Percentiles rank a stretch among this genome's conserved stretches.
These are phyloP conservation scores for Anticlea derivata DNA, from an alignment of 2,888 invertebrate species.

Conservation along the genomic window DNA sequence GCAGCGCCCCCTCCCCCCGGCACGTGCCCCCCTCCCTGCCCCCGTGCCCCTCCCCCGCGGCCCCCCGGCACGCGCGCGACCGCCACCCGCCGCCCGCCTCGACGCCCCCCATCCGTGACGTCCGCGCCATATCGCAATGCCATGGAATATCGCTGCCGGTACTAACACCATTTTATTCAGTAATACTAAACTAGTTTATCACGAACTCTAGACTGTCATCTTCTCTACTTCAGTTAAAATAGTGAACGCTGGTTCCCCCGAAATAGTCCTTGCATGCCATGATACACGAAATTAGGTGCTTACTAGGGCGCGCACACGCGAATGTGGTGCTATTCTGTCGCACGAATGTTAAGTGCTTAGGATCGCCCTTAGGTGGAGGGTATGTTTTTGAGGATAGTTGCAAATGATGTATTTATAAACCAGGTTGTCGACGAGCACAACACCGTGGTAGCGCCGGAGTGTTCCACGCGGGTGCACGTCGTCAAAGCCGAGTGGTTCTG, in stretches of 20 bases:
- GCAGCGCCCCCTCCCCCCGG: constrained; percentile 39
- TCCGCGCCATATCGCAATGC: constrained; percentile 79
- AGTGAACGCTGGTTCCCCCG: constrained; percentile 32
- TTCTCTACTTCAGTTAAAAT: constrained; percentile 38
- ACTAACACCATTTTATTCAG: constrained; percentile 83
- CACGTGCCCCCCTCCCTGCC: constrained; percentile 40
- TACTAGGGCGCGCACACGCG: constrained; percentile 48
- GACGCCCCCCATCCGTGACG: constrained; percentile 74
- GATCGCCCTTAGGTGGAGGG: constrained; percentile 32
- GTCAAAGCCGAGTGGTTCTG: constrained; percentile 99
- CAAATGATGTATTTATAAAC: constrained; percentile 18
- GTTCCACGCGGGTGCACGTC: constrained; percentile 88
- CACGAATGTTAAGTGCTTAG: constrained; percentile 37
- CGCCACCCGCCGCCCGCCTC: constrained; percentile 63
- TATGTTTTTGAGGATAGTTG: constrained; percentile 13
- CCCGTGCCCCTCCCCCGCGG: constrained; percentile 34
- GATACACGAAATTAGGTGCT: constrained; percentile 51
- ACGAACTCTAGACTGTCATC: constrained; percentile 49
- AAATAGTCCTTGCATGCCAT: constrained; percentile 59
- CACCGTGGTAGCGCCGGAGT: constrained; percentile 88
- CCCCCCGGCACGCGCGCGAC: constrained; percentile 59
- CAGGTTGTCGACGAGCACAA: constrained; percentile 94
- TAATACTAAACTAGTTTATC: constrained; percentile 69
- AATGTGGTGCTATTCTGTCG: constrained; percentile 32
- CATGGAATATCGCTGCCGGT: constrained; percentile 84